phyloP scores from a whole-genome alignment of 2,113 vertebrate species.

The Caloenas nicobarica region DNA sequence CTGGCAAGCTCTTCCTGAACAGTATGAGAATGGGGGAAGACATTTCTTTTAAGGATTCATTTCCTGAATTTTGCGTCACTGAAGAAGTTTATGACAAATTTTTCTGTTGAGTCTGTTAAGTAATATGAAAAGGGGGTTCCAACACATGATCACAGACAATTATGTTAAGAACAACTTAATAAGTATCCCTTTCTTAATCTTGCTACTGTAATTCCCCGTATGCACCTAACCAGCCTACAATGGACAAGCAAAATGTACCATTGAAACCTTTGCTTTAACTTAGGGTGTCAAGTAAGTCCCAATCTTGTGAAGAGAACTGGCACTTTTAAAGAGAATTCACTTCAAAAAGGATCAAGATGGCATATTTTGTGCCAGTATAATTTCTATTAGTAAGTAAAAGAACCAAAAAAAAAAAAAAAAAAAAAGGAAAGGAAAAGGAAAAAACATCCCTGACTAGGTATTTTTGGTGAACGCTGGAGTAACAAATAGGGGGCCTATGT shows the following conservation, averaged over 20 bases:
- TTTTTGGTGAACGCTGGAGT: not conserved
- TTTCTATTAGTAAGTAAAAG: not conserved
- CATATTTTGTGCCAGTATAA: not conserved
- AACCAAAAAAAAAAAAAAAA: not conserved
- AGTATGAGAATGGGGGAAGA: not conserved
- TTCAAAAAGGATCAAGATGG: not conserved
- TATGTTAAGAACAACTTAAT: not conserved
- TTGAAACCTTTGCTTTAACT: not conserved
- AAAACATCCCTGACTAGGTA: not conserved
- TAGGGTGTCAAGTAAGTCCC: not conserved
- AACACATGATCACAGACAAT: not conserved
- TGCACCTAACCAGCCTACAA: not conserved
- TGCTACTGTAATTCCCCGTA: not conserved
- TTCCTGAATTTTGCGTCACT: not conserved
- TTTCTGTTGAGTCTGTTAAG: not conserved
- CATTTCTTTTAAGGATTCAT: not conserved
- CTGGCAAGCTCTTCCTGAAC: not conserved
- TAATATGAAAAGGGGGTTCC: not conserved
- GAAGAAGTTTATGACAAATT: not conserved
- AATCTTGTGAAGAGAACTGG: not conserved
- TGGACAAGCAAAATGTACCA: not conserved
- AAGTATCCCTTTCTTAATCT: not conserved
- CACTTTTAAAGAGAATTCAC: not conserved
- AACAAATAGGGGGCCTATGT: not conserved
- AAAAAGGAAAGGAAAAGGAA: not conserved